A percentile compares a stretch with the other conserved stretches of the same genome.
phyloP scores from a whole-genome alignment of 92 coral and sea anemone species.

The Umimayanthus kanabou region DNA sequence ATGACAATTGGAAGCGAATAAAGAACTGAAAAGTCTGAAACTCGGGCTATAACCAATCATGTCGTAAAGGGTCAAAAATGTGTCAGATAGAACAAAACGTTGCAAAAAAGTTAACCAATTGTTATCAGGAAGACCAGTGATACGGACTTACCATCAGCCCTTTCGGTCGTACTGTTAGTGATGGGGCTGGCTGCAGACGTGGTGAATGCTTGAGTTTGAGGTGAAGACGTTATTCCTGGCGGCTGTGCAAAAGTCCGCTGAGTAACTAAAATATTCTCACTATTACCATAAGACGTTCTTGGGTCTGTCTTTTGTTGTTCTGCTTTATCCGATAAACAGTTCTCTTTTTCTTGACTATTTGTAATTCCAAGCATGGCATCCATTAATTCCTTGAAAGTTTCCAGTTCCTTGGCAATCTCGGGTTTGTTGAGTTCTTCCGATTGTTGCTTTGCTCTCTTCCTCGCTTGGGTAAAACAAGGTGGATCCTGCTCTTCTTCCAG shows the following conservation, averaged over 20 bases:
- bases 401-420: conserved; percentile 80
- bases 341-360: conserved; percentile 1
- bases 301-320: conserved; percentile 27
- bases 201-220: neutral
- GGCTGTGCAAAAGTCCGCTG: conserved; percentile 15
- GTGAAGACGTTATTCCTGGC: neutral
- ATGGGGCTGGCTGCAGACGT: neutral
- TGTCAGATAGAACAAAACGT: neutral
- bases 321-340: conserved; percentile 32
- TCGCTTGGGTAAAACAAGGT: conserved; percentile 88
- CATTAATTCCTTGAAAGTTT: conserved; percentile 70
- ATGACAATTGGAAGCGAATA: no score
- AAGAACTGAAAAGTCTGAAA: no score
- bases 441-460: conserved; percentile 89
- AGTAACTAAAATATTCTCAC: conserved; percentile 2
- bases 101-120: neutral
- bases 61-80: no score
- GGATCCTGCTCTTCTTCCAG: conserved; percentile 99
- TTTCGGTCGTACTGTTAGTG: neutral
- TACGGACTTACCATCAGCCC: neutral
- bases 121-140: neutral
- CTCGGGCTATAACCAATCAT: no score
- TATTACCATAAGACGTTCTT: conserved; percentile 11
- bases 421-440: conserved; percentile 82
- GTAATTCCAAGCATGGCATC: conserved; percentile 75